These are phyloP conservation scores for Panulirus ornatus DNA, from an alignment of 1,140 invertebrate species.

Conservation along the genomic window DNA sequence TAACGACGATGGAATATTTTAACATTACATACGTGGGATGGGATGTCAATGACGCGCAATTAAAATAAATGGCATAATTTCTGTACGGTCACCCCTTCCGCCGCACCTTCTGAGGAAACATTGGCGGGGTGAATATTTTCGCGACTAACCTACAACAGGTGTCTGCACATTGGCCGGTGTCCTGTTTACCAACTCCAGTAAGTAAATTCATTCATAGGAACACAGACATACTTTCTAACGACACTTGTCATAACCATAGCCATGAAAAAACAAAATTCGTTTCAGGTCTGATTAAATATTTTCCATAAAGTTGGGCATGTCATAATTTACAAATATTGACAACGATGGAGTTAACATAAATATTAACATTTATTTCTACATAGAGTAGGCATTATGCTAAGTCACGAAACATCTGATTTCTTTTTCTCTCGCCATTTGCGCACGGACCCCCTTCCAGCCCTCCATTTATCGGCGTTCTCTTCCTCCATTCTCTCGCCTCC, in stretches of 20 bases:
- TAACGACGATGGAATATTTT: neutral
- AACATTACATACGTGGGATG: neutral
- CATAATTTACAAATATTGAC: slow-evolving; percentile 63
- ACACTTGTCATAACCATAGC: neutral
- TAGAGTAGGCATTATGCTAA: neutral
- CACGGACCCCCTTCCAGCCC: slow-evolving; percentile 54
- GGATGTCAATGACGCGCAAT: slow-evolving; percentile 20
- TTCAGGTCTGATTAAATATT: slow-evolving; percentile 62
- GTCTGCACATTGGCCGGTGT: slow-evolving; percentile 53
- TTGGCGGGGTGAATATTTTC: slow-evolving; percentile 53
- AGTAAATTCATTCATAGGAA: slow-evolving; percentile 20
- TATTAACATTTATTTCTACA: slow-evolving; percentile 43
- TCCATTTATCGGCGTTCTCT: slow-evolving; percentile 68
- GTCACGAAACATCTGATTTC: slow-evolving; percentile 15
- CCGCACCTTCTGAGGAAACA: slow-evolving; percentile 26
- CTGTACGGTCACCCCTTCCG: neutral
- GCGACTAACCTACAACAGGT: slow-evolving; percentile 62
- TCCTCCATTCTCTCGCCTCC: slow-evolving; percentile 66
- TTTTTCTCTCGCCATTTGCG: slow-evolving; percentile 42
- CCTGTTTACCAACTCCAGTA: slow-evolving; percentile 41
- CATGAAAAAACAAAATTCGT: slow-evolving; percentile 39
- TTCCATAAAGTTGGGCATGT: slow-evolving; percentile 61
- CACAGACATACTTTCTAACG: neutral
- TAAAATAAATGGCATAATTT: slow-evolving; percentile 46
- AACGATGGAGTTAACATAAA: slow-evolving; percentile 38